Base-by-base conservation (phyloP, 2,888 invertebrate genomes). In the Nasonia oneida region DNA sequence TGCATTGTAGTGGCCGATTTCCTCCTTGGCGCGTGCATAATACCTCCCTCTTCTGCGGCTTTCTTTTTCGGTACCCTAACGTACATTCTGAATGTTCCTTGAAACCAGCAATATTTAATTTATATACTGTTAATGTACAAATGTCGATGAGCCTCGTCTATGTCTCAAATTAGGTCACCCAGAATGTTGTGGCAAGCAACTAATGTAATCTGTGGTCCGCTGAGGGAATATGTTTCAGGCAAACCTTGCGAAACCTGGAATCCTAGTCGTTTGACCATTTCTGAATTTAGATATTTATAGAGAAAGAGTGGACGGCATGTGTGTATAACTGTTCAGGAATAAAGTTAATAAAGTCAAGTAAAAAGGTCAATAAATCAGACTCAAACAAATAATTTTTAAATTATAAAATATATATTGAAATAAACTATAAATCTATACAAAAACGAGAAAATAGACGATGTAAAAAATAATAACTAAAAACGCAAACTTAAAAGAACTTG, bases 181-280 rank as follows among this genome's bases (percentile, higher is more conserved):
- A 67, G 67, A 67, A 67, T 67, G 33, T 67, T 33, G 67, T 3
- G 67, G 67, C 29, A 67, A 67, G 33, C 39, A 39, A 23, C 73
- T 47, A 73, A 73, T 73, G 73, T 73, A 73, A 73, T 73, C 42
- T 47, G 23, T 73, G 39, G 73, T 42, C 29, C 33, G 67, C 67
- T 14, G n/a, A 67, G 67, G 67, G 67, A 33, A 67, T 73, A 23
- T 73, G 73, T 73, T 73, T 73, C 39, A 73, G 42, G 3, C 42
- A 23, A 42, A 47, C 42, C 23, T 61, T 61, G n/a, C 15, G 57
- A 18, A 57, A 57, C 5, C 18, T 57, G 18, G 57, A 61, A 1
- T 42, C 73, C 39, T 33, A 12, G 33, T 67, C 33, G 67, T 29
- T 29, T 67, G 67, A 33, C 29, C 67, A 12, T 2, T 67, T 67